phyloP scores from a whole-genome alignment of 2,797 vertebrate genomes.

The Tolypeutes matacus region DNA sequence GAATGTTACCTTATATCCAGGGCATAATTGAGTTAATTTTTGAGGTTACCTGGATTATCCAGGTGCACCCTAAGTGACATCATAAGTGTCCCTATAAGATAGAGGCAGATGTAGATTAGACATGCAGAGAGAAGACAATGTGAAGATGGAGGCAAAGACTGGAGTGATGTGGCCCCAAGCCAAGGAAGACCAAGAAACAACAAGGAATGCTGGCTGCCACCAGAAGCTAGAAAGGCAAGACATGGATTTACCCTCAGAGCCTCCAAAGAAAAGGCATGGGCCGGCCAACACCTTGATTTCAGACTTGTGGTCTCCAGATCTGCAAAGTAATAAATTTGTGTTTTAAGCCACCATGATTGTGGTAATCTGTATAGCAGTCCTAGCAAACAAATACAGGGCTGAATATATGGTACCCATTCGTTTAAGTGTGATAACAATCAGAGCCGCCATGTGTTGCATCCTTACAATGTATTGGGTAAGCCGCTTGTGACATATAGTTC shows the following conservation, averaged over 20 bases:
- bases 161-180: not conserved
- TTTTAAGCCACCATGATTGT: not conserved
- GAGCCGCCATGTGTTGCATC: no score
- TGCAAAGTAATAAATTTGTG: not conserved
- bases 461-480: not conserved
- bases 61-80: not conserved
- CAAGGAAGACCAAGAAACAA: not conserved
- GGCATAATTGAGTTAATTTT: no score
- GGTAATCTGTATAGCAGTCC: not conserved
- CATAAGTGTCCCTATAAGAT: not conserved
- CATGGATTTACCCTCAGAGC: not conserved
- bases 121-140: not conserved
- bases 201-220: not conserved
- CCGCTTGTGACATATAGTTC: not conserved
- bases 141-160: not conserved
- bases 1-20: no score
- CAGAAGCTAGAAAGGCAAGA: not conserved
- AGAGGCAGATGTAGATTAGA: not conserved
- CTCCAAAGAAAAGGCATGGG: not conserved
- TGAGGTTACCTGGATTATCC: not conserved
- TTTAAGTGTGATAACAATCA: not conserved
- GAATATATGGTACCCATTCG: not conserved
- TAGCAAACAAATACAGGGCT: not conserved
- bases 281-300: not conserved
- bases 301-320: not conserved